Evolutionary conservation across 2,113 vertebrate species (phyloP).

Genomic region (Equus przewalskii): DNA sequence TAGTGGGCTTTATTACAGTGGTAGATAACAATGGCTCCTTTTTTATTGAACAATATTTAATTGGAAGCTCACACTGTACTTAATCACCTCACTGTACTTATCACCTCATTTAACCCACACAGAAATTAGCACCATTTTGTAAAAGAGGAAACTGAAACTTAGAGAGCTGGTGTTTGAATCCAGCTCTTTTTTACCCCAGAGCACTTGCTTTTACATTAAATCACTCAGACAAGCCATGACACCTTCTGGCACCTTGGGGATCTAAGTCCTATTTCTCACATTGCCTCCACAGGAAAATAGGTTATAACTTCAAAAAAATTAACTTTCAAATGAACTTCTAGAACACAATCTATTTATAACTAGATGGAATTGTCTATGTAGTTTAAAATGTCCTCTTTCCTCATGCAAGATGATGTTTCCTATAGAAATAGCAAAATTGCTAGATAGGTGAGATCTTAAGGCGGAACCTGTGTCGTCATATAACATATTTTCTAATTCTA

Average conservation of each 20-base stretch:
- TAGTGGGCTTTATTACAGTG: not conserved
- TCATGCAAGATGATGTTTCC: not conserved
- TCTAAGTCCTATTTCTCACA: slow-evolving; percentile 5
- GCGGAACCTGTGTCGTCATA: not conserved
- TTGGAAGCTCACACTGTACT: not conserved
- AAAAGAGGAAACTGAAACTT: not conserved
- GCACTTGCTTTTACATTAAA: not conserved
- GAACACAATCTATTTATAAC: slow-evolving; percentile 47
- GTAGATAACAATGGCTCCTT: not conserved
- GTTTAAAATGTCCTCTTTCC: not conserved
- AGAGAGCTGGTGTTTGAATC: not conserved
- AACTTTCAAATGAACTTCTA: slow-evolving; percentile 63
- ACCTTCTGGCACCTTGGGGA: not conserved
- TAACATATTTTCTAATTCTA: not conserved
- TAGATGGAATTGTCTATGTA: not conserved
- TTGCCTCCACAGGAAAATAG: slow-evolving; percentile 26
- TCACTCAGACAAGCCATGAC: not conserved
- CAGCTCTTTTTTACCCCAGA: not conserved
- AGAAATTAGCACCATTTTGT: not conserved
- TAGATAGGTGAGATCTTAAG: not conserved
- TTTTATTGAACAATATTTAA: not conserved
- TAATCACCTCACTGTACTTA: not conserved
- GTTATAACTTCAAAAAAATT: slow-evolving; percentile 55
- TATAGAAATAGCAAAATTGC: not conserved
- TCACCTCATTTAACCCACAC: not conserved